These are phyloP conservation scores for Zaprionus kolodkinae DNA, from an alignment of 1,140 invertebrate species.

Conservation along the genomic window DNA sequence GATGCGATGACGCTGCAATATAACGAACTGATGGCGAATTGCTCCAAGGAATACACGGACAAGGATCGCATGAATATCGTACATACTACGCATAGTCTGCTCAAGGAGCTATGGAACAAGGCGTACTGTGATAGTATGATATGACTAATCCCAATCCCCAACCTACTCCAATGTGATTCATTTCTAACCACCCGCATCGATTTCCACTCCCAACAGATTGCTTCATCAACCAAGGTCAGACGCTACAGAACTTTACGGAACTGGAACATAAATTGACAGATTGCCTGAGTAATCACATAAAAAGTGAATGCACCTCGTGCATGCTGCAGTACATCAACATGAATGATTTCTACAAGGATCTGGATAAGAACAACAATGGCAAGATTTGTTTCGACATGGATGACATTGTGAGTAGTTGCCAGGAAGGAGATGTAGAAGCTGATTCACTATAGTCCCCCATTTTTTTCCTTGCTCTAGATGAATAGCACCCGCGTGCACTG, in stretches of 20 bases:
- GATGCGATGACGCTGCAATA: slow-evolving; percentile 14
- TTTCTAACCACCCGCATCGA: not conserved
- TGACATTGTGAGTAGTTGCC: slow-evolving; percentile 50
- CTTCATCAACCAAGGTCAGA: slow-evolving; percentile 38
- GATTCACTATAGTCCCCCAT: not conserved
- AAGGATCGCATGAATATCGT: slow-evolving; percentile 74
- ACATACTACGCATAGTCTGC: slow-evolving; percentile 52
- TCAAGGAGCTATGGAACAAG: slow-evolving; percentile 64
- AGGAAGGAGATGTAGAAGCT: not conserved
- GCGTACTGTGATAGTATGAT: slow-evolving; percentile 68
- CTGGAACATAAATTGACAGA: not conserved
- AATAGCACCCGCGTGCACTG: slow-evolving; percentile 69
- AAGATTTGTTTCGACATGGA: slow-evolving; percentile 74
- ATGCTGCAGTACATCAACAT: slow-evolving; percentile 46
- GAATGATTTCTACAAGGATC: slow-evolving; percentile 58
- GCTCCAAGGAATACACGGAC: slow-evolving; percentile 59
- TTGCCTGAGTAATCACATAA: not conserved
- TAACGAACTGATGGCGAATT: slow-evolving; percentile 44
- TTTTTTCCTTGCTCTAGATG: slow-evolving; percentile 51
- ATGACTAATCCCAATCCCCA: not conserved
- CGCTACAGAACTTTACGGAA: slow-evolving; percentile 21
- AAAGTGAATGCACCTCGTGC: slow-evolving; percentile 43
- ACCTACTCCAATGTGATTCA: not conserved
- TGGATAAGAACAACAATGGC: slow-evolving; percentile 65
- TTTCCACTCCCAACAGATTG: slow-evolving; percentile 25